Evolutionary conservation across 2,113 vertebrate genomes (phyloP), one percentile per base, ranked within the genome.

Genomic region (Sceloporus undulatus): DNA sequence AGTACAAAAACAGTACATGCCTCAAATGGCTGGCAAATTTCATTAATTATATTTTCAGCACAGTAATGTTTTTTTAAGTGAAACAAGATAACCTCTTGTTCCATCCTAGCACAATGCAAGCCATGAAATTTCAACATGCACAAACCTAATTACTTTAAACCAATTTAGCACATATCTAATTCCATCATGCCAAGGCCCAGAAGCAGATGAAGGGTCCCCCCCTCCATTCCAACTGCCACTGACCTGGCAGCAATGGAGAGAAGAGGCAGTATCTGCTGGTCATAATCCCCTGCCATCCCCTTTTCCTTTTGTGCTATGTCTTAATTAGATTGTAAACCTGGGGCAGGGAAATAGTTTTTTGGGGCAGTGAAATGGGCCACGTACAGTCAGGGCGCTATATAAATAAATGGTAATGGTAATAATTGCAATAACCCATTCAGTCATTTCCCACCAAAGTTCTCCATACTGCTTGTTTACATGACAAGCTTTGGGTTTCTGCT

Each of bases 31-130:
- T 48, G 81, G 11, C 40, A 8, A 68, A 18, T 14, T 48, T 70
- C 48, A 48, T 79, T 54, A 54, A 76, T 79, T 54, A 13, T 79
- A 79, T 79, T 79, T 56, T 56, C 77, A 25, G 75, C 3, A 77
- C 52, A 79, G 65, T 70, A 68, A 27, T 62, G 9, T 23, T 23
- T 65, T 82, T 66, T 68, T 27, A 68, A 66, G 40, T 48, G 23
- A 66, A 82, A 82, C 56, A 81, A 59, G 79, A 65, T 81, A 82
- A 42, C 34, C 23, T n/a, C 62, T 65, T 81, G 34, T 82, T 66
- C 34, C 34, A 81, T 14, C 23, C 75, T 5, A 77, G 75, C 40
- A 78, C 48, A 78, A 54, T 78, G 27, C 25, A 54, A 52, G 76
- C 76, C 76, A 78, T 78, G 76, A 29, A 52, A 78, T 78, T 78